Conservation (phyloP, 2,113 vertebrate genomes). For the Saguinus midas region DNA sequence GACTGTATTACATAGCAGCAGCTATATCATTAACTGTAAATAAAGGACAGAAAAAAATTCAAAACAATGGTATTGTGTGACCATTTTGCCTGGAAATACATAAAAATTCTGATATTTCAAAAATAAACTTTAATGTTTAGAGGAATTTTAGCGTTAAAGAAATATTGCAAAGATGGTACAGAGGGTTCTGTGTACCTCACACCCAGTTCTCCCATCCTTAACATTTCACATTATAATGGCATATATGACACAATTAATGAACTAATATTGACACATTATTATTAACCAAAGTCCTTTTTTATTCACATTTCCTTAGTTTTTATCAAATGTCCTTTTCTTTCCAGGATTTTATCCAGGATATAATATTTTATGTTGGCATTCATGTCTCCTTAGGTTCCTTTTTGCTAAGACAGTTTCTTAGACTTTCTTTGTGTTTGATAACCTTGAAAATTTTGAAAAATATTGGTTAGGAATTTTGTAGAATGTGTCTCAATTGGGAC, state of each 20-base stretch:
- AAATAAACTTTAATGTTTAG: not conserved
- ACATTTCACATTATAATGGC: not conserved
- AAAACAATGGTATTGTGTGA: not conserved
- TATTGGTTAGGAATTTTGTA: not conserved
- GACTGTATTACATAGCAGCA: rapidly evolving
- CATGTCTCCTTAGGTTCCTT: not conserved
- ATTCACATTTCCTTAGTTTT: not conserved
- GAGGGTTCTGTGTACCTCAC: not conserved
- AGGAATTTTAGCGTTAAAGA: not conserved
- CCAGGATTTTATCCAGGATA: not conserved
- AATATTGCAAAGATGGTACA: not conserved
- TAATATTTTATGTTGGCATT: not conserved
- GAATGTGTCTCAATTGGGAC: not conserved
- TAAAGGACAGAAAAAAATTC: not conserved
- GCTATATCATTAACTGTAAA: not conserved
- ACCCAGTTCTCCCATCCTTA: not conserved
- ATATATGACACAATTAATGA: not conserved
- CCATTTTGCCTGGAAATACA: not conserved
- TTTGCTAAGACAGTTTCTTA: not conserved
- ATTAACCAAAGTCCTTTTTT: not conserved
- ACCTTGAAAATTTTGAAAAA: not conserved
- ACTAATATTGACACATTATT: too few species aligned
- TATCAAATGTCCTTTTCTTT: not conserved
- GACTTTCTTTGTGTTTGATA: not conserved
- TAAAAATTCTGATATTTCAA: not conserved